Base-by-base conservation (phyloP, 2,797 vertebrate species). In the Uromys caudimaculatus region DNA sequence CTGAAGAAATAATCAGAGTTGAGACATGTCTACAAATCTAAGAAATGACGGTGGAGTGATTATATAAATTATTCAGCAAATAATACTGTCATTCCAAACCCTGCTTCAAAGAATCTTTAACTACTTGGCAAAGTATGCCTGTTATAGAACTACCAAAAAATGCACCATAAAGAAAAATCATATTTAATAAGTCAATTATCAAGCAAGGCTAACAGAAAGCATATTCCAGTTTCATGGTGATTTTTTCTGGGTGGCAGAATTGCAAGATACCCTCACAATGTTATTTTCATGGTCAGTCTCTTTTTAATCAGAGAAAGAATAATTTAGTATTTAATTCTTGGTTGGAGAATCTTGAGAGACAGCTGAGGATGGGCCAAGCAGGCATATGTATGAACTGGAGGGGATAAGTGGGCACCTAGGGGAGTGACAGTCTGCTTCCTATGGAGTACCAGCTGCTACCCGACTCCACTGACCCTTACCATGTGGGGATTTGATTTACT, bases 231-330 rank as follows among this genome's bases (percentile, higher is more conserved):
- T 60, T 76, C 75, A 47, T 9, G 67, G 29, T 29, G 27, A 52
- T 94, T 90, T 94, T 90, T 54, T 79, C 76, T 38, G 85, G 50
- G 69, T 81, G 52, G 35, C 67, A 24, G 92, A 91, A 67, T 91
- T 52, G 81, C 24, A 84, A 52, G 41, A 82, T 24, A 62, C 1
- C 87, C 85, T 95, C 54, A 69, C 12, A 54, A 75, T 82, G 52
- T 38, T 62, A 47, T 52, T 86, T 91, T 96, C 9, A 52, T 56
- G 89, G 79, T 85, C 94, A 60, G 90, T 89, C 73, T 87, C 17
- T 41, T 95, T 75, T 92, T 93, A 41, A 93, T 64, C 35, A 24
- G 47, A 94, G 89, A 91, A 89, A 24, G 32, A 79, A 79, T 78
- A 83, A 87, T 84, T 87, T 56, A 35, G 41, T 12, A 9, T 88